These are phyloP conservation scores for Actinemys pallida DNA, from an alignment of 2,113 vertebrate genomes.

Conservation along the genomic window DNA sequence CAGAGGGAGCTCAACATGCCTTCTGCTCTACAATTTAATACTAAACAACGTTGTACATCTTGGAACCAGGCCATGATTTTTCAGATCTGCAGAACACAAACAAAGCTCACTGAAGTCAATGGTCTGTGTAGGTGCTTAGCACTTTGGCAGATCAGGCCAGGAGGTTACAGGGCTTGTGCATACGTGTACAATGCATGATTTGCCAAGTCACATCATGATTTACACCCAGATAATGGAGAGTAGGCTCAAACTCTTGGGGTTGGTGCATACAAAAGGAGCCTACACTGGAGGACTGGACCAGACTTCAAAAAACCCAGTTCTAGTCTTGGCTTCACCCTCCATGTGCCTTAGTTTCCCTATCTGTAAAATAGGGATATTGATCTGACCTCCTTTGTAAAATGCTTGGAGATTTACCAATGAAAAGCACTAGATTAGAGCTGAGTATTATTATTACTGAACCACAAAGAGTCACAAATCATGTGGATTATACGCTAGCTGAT, in stretches of 20 bases:
- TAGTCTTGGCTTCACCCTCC: background rate
- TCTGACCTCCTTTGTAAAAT: background rate
- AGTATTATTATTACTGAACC: background rate
- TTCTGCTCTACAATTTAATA: background rate
- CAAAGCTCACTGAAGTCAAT: background rate
- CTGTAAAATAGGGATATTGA: background rate
- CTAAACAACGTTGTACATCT: background rate
- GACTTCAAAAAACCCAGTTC: background rate
- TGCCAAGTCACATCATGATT: background rate
- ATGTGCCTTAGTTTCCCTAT: background rate
- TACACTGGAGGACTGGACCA: background rate
- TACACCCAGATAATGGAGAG: background rate
- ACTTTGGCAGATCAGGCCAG: background rate
- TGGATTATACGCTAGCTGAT: background rate
- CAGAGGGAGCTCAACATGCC: background rate
- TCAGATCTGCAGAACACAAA: background rate
- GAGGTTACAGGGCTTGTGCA: background rate
- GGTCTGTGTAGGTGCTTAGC: background rate
- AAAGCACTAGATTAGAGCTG: background rate
- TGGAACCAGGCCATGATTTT: background rate
- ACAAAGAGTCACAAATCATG: background rate
- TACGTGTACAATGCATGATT: background rate
- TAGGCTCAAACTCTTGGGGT: background rate
- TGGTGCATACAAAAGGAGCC: background rate
- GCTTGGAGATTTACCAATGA: background rate